phyloP scores from a whole-genome alignment of 2,888 invertebrate species.

The Linnaemya vulpina region DNA sequence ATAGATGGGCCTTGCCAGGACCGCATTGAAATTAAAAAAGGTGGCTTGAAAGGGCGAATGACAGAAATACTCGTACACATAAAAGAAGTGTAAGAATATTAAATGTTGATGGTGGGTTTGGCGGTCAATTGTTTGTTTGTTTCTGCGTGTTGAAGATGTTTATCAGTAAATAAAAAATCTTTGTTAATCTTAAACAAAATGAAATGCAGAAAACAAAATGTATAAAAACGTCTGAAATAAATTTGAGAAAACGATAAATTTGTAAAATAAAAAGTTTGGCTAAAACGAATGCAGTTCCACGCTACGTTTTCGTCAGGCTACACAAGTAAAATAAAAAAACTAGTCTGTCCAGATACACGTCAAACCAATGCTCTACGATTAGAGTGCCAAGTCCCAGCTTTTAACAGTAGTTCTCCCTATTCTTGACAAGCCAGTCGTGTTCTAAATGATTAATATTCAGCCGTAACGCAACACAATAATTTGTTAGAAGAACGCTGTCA shows the following conservation, averaged over 20 bases:
- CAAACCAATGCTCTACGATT: no score
- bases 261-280: not conserved
- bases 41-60: slow-evolving; percentile 67
- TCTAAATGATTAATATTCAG: no score
- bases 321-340: no score
- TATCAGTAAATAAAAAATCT: slow-evolving; percentile 71
- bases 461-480: no score
- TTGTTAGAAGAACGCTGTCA: no score
- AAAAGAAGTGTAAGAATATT: slow-evolving; percentile 69
- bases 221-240: slow-evolving; percentile 42
- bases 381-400: no score
- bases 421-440: no score
- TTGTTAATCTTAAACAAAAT: slow-evolving; percentile 70
- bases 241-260: slow-evolving; percentile 29
- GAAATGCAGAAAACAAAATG: slow-evolving; percentile 59
- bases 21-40: slow-evolving; percentile 34
- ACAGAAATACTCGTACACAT: slow-evolving; percentile 66
- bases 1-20: slow-evolving; percentile 51
- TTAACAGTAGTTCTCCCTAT: no score
- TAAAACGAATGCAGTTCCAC: not conserved
- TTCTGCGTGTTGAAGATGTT: slow-evolving; percentile 71
- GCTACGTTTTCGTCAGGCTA: not conserved
- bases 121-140: slow-evolving; percentile 71
- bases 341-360: no score
- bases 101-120: slow-evolving; percentile 69